Evolutionary conservation across 2,888 invertebrate genomes (phyloP), one percentile per base, ranked within the genome.

Genomic region (Biston stratarius): DNA sequence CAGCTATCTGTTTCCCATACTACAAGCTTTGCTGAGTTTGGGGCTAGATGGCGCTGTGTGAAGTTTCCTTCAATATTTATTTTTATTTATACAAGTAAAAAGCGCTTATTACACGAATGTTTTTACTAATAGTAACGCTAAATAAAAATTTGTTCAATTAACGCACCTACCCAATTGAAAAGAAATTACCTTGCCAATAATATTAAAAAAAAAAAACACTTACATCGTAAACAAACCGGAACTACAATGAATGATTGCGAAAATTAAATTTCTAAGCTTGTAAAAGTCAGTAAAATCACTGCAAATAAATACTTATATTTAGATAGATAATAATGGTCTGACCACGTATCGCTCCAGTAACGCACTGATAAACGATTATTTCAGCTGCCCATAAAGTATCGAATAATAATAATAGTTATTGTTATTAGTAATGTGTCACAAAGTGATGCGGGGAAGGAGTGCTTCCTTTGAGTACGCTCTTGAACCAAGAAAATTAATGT

Each of bases 301-400:
- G 61, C 52, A 34, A 51, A 15, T 11, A 48, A 33, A 15, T 48
- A 40, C 6, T 36, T 36, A 36, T 38, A 9, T 6, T 38, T 33
- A 40, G 40, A 34, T 33, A 24, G 38, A 38, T 38, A 58, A 38
- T 38, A 58, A 5, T 11, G 34, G 38, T 40, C 44, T 53, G 44
- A n/a, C 45, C 48, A 11, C 45, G 42, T 64, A 64, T 64, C 64
- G 59, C 48, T 59, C 15, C 65, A 55, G 49, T 49, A 48, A 15
- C 11, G 49, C 5, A 65, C 65, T 65, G 65, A 65, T 60, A 65
- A 60, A 14, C 6, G 15, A 56, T 55, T 55, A 53, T 59, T 64
- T 58, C 58, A 47, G 52, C 15, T 62, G 38, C 10, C 45, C 57
- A 57, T 57, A 36, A 57, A 14, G 56, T 8, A 42, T 33, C 34